Evolutionary conservation across 2,888 invertebrate species (phyloP), one percentile per base, ranked within the genome.

Genomic region (Philonicus albiceps): DNA sequence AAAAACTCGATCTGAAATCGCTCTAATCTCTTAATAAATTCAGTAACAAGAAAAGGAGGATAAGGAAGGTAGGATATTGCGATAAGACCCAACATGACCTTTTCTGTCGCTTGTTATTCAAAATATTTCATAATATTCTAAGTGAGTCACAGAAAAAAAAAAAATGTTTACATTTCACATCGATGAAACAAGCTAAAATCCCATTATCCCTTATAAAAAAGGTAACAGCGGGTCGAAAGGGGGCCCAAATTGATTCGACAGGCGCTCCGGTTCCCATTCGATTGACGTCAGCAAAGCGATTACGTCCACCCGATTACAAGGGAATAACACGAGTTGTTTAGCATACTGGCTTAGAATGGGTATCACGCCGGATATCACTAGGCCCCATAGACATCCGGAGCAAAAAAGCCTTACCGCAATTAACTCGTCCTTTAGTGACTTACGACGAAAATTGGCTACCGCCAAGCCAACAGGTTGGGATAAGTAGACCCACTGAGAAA

Each of bases 221-320:
- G 64, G 64, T 64, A 64, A 64, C 64, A 64, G 64, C 75, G 31
- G 19, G 34, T 19, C 75, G 75, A 75, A 30, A 31, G 37, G 37
- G 37, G 19, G 34, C 30, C 75, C 34, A 75, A 37, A 75, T 75
- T 75, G 75, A 75, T 75, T 75, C 37, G 34, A 75, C 75, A 75
- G 37, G 30, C 31, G 75, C 34, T 34, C 75, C 19, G 34, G 34
- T 75, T 75, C 75, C 75, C 75, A 34, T 37, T 64, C 64, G 34
- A 81, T 81, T 81, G 81, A 81, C 81, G 81, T 81, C 81, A 81
- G 81, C 81, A 64, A 8, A 19, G 55, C 64, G 81, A 81, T 81
- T 55, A 49, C 55, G 34, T 81, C 81, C 64, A 81, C 64, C 53
- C 80, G 80, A 53, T 31, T 80, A 30, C 80, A 80, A 53, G 53